Conservation (phyloP, 2,113 vertebrate genomes). For the Litocranius walleri region DNA sequence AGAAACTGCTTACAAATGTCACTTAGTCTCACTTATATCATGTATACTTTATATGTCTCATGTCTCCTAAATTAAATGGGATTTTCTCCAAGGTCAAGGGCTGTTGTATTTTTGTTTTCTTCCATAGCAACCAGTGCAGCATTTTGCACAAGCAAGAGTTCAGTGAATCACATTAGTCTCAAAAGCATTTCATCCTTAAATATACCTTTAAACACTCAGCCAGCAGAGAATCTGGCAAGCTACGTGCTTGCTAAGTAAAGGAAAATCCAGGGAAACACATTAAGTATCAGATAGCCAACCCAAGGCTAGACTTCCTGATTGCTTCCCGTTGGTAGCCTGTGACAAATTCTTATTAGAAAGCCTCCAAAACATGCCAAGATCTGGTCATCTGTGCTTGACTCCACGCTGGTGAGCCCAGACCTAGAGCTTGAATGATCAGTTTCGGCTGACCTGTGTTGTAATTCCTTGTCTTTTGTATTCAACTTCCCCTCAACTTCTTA, state of each 20-base stretch:
- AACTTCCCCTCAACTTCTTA: neutral
- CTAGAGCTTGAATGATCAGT: neutral
- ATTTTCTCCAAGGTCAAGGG: conserved; percentile 47
- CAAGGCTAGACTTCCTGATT: neutral
- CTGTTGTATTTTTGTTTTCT: conserved; percentile 50
- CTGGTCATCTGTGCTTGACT: neutral
- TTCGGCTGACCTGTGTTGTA: neutral
- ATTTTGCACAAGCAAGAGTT: conserved; percentile 38
- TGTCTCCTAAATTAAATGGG: conserved; percentile 20
- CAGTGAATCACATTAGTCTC: conserved; percentile 33
- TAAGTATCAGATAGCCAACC: neutral
- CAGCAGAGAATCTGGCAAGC: neutral
- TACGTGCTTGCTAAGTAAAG: neutral
- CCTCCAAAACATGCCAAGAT: neutral
- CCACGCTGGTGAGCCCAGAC: neutral
- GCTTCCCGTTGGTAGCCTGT: neutral
- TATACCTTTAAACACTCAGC: conserved; percentile 15
- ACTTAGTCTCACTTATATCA: neutral
- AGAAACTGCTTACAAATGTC: neutral
- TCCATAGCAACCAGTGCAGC: conserved; percentile 24
- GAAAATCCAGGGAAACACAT: conserved; percentile 14
- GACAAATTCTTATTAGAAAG: neutral
- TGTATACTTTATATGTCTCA: neutral
- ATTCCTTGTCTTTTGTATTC: neutral
- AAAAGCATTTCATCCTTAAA: conserved; percentile 17